A percentile compares a stretch with the other conserved stretches of the same genome.
phyloP scores from a whole-genome alignment of 2,113 vertebrate species.

The Leptosomus discolor region DNA sequence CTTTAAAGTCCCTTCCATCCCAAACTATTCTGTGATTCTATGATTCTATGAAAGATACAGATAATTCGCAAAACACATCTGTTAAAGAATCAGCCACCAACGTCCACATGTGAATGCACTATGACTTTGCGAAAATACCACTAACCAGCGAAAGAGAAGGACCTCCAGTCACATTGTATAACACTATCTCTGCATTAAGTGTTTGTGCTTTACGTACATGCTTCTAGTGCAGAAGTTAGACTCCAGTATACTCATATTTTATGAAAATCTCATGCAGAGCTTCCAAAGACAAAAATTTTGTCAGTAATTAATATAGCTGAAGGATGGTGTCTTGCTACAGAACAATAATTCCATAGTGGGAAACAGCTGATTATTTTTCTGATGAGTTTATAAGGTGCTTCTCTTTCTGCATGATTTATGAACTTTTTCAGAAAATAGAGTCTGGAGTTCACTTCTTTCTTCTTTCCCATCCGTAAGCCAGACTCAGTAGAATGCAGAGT shows the following conservation, averaged over 20 bases:
- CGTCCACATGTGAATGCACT: background rate
- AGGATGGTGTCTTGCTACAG: background rate
- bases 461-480: background rate
- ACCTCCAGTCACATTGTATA: background rate
- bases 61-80: background rate
- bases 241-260: background rate
- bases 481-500: background rate
- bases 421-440: background rate
- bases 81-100: background rate
- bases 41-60: no score
- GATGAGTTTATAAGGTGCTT: background rate
- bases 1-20: no score
- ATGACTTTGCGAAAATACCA: background rate
- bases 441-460: background rate
- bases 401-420: background rate
- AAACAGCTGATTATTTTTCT: background rate
- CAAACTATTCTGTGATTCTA: no score
- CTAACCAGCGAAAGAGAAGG: rapidly evolving
- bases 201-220: background rate
- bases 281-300: background rate
- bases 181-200: background rate
- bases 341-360: background rate
- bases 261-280: background rate
- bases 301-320: background rate
- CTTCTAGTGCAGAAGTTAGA: background rate